Evolutionary conservation across 2,797 vertebrate genomes (phyloP), one percentile per base, ranked within the genome.

Genomic region (Protosalanx chinensis): DNA sequence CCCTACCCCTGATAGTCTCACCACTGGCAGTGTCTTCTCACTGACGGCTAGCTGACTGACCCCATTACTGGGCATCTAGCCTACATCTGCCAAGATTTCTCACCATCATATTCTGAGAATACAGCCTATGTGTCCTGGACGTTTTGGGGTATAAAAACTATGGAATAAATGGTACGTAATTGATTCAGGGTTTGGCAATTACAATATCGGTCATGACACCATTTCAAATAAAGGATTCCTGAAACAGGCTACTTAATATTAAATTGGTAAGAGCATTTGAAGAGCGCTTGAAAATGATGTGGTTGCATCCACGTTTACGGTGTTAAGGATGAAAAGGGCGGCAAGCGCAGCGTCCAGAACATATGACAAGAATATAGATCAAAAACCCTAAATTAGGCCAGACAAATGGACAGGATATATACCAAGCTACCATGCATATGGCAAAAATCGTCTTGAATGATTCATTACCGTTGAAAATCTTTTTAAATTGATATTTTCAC

Each of bases 11-110:
- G 23, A 27, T 27, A 27, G 27, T 49, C 13, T 58, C 58, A 3
- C 61, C 27, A 29, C 70, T 56, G 37, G n/a, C 63, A 23, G 61
- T 10, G 70, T 57, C 37, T 41, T 51, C 60, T 70, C 35, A 32
- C 23, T 20, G 41, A 64, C 64, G 23, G 32, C 16, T 56, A 35
- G 7, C 35, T 65, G 66, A 60, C 75, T 76, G 75, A 76, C 75
- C 75, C 75, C 70, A 65, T 72, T 68, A 72, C 10, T 27, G 32
- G 15, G 27, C 41, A 68, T 37, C 23, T 27, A 64, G 46, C 10
- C 41, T 49, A 35, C 20, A 56, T 71, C n/a, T 64, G 30, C 56
- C 67, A 27, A 65, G 10, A 65, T 15, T 27, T 13, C 33, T 41
- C 33, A 64, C 35, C 51, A 56, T 56, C 51, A 20, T 12, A 64